Conservation (phyloP, 2,797 vertebrate genomes). For the Echeneis naucrates region DNA sequence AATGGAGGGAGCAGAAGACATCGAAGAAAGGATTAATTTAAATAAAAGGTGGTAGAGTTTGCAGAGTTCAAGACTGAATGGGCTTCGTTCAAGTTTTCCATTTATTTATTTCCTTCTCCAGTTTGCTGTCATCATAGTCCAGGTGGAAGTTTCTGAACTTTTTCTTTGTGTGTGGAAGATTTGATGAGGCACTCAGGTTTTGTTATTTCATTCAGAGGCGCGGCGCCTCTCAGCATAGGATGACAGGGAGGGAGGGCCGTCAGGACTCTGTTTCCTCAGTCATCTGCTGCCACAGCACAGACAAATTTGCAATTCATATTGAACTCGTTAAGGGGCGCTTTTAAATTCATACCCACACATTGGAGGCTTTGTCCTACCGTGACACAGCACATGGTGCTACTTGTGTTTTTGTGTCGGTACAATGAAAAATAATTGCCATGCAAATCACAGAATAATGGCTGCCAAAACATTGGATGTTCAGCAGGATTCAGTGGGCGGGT, state of each 20-base stretch:
- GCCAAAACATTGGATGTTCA: conserved; percentile 52
- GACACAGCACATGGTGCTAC: conserved; percentile 63
- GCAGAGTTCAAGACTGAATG: too few relatives aligned
- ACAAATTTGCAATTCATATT: conserved; percentile 78
- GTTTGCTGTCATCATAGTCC: too few relatives aligned
- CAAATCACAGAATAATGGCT: conserved; percentile 63
- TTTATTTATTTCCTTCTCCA: too few relatives aligned
- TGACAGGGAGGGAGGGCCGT: background rate
- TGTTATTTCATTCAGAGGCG: conserved; percentile 18
- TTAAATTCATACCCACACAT: conserved; percentile 74
- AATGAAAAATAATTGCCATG: conserved; percentile 66
- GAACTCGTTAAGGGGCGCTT: conserved; percentile 57
- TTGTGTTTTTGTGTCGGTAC: conserved; percentile 68
- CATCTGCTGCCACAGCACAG: conserved; percentile 55
- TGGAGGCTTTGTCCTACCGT: conserved; percentile 47
- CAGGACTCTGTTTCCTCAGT: conserved; percentile 35
- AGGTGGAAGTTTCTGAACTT: too few relatives aligned
- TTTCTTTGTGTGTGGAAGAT: too few relatives aligned
- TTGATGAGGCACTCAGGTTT: background rate
- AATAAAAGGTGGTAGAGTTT: too few relatives aligned
- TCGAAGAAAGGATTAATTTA: too few relatives aligned
- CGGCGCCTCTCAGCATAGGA: background rate
- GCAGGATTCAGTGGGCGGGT: conserved; percentile 34
- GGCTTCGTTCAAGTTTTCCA: too few relatives aligned
- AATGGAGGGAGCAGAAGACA: too few relatives aligned